Percentiles rank a stretch among this genome's conserved stretches.
phyloP scores from a whole-genome alignment of 2,888 invertebrate species.

The Aethes cnicana region DNA sequence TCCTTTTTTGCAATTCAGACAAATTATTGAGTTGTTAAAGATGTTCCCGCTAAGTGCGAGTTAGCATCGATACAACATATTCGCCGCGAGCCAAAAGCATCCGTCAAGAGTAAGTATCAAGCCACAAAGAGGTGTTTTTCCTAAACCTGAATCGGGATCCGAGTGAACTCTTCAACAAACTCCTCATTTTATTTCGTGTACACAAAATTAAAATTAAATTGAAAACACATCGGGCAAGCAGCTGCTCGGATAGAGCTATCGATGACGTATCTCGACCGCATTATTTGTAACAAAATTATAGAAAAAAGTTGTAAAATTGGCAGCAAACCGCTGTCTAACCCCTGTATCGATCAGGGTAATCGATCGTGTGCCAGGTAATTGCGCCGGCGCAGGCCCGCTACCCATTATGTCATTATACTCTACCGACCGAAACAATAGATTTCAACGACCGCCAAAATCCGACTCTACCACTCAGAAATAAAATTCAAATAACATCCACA shows the following conservation, averaged over 20 bases:
- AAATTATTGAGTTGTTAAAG: constrained; percentile 26
- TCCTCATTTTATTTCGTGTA: constrained; percentile 2
- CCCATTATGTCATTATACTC: constrained; percentile 81
- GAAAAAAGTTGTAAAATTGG: constrained; percentile 77
- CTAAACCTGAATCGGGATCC: neutral
- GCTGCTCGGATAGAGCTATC: constrained; percentile 48
- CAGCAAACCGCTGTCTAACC: constrained; percentile 79
- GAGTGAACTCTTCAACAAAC: constrained; percentile 11
- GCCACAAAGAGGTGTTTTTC: neutral
- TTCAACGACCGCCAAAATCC: constrained; percentile 34
- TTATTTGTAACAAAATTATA: constrained; percentile 70
- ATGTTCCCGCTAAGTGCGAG: constrained; percentile 26
- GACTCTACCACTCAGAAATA: constrained; percentile 39
- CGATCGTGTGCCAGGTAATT: constrained; percentile 82
- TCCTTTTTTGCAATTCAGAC: constrained; percentile 13
- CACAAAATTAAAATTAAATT: constrained; percentile 21
- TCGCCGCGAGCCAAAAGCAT: constrained; percentile 6
- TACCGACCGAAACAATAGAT: constrained; percentile 74
- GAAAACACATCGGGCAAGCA: constrained; percentile 26
- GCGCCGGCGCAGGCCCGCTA: constrained; percentile 74
- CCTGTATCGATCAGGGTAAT: constrained; percentile 82
- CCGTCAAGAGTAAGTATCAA: neutral
- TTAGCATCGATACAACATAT: constrained; percentile 30
- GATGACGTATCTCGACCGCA: constrained; percentile 58
- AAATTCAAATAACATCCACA: constrained; percentile 6